Percentiles rank a stretch among this genome's conserved stretches.
These are phyloP conservation scores for Stegodyphus dumicola DNA, from an alignment of 1,140 invertebrate genomes.

Conservation along the genomic window DNA sequence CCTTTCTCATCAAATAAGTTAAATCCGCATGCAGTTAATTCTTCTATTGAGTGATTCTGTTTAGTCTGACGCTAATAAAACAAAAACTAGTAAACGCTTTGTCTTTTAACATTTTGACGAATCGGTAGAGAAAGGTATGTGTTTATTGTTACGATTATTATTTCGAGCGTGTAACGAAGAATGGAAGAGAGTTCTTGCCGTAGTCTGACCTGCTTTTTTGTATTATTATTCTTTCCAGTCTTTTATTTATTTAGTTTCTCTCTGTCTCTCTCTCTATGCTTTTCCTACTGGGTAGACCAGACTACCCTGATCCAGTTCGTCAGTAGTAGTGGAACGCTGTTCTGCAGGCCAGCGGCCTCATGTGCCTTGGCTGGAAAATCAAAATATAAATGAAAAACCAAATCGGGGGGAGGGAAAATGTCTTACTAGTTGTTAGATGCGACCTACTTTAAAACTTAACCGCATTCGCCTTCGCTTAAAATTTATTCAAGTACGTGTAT, in stretches of 20 bases:
- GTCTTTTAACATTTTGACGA: too few species aligned
- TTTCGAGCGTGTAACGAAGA: slow-evolving; percentile 22
- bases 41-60: too few species aligned
- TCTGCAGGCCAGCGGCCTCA: background rate
- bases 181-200: background rate
- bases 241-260: background rate
- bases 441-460: slow-evolving; percentile 49
- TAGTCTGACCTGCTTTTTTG: slow-evolving; percentile 28
- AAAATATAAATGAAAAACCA: slow-evolving; percentile 43
- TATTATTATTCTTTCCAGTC: background rate
- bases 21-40: too few species aligned
- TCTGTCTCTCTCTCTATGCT: too few species aligned
- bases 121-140: too few species aligned
- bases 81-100: too few species aligned
- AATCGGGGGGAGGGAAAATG: background rate
- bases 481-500: slow-evolving; percentile 35
- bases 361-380: background rate
- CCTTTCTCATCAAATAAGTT: too few species aligned
- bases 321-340: slow-evolving; percentile 29
- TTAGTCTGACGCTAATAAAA: too few species aligned
- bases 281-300: background rate
- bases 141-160: background rate
- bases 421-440: background rate
- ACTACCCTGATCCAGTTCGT: slow-evolving; percentile 45
- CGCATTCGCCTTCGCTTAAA: slow-evolving; percentile 19